Base-by-base conservation (phyloP, 2,888 invertebrate genomes). In the Agonopterix subpropinquella region DNA sequence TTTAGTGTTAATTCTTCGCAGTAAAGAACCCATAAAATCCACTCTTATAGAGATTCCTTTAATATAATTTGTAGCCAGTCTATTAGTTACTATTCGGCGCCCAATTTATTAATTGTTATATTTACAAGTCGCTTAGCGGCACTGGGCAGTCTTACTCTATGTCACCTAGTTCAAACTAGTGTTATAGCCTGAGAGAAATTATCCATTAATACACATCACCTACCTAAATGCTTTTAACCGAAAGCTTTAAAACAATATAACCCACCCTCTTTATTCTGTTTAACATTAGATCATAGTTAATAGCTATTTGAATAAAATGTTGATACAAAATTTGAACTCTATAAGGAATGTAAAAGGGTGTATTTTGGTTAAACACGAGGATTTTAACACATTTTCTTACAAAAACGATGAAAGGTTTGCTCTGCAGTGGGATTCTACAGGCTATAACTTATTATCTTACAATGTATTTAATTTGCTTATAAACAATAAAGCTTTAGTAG, bases 41-140 rank as follows among this genome's bases (percentile, higher is more conserved):
- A 75, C 85, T 84, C 84, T 86, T 79, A 65, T 48, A 85, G 85
- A 86, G 85, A 86, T 85, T 85, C 84, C 65, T 66, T 68, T 67
- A 28, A 62, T 68, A 70, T 65, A 61, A 54, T 65, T 69, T 66
- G 65, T 77, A 77, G 67, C 77, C 85, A 86, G 84, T 85, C 85
- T 82, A 77, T 78, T 64, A 69, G 78, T 81, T 78, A 54, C 70
- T 72, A 70, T 70, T 72, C 70, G 65, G 70, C 71, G 78, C 80
- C 80, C 82, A 53, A 57, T 59, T 59, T 28, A 53, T 49, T 54
- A 59, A 53, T 49, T 55, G 50, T 52, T 61, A 64, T 77, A 78
- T 80, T 58, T 80, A 83, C 78, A 82, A 53, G 63, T 56, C 81
- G 85, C 85, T 85, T 75, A 59, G 85, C 85, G 81, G 65, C 57